Evolutionary conservation across 1,140 invertebrate species (phyloP).

Genomic region (Chymomyza costata): DNA sequence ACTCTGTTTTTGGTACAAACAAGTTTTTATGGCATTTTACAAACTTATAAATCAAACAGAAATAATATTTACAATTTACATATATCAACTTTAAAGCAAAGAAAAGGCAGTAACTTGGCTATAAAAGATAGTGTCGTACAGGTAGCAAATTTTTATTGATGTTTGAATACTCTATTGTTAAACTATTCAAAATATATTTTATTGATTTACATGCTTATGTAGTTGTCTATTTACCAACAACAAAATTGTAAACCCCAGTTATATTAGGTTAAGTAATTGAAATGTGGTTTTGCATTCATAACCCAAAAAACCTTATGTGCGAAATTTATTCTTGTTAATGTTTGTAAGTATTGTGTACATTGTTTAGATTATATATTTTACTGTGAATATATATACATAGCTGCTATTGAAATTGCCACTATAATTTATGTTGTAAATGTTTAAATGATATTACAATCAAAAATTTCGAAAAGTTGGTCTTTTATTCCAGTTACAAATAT

Average conservation of each 20-base stretch:
- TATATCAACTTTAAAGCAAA: too few species aligned
- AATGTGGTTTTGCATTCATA: too few species aligned
- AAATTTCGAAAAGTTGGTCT: not conserved
- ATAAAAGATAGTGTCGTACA: too few species aligned
- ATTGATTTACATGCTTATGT: not conserved
- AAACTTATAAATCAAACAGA: slow-evolving; percentile 17
- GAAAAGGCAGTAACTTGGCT: too few species aligned
- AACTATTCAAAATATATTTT: not conserved
- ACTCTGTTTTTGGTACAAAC: slow-evolving; percentile 64
- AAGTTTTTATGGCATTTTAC: slow-evolving; percentile 71
- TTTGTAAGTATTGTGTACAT: slow-evolving; percentile 33
- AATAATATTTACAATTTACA: slow-evolving; percentile 23
- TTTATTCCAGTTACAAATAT: slow-evolving; percentile 20
- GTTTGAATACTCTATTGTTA: too few species aligned
- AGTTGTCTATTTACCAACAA: too few species aligned
- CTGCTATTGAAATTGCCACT: slow-evolving; percentile 34
- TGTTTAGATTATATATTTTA: slow-evolving; percentile 48
- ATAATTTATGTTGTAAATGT: slow-evolving; percentile 52
- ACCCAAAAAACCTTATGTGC: too few species aligned
- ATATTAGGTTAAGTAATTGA: not conserved
- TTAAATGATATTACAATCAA: slow-evolving; percentile 15
- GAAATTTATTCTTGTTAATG: too few species aligned
- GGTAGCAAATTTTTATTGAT: too few species aligned
- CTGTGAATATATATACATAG: slow-evolving; percentile 31
- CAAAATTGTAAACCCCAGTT: not conserved